These are phyloP conservation scores for Theristus sp. DNA, from an alignment of 2,888 invertebrate genomes.

Conservation along the genomic window DNA sequence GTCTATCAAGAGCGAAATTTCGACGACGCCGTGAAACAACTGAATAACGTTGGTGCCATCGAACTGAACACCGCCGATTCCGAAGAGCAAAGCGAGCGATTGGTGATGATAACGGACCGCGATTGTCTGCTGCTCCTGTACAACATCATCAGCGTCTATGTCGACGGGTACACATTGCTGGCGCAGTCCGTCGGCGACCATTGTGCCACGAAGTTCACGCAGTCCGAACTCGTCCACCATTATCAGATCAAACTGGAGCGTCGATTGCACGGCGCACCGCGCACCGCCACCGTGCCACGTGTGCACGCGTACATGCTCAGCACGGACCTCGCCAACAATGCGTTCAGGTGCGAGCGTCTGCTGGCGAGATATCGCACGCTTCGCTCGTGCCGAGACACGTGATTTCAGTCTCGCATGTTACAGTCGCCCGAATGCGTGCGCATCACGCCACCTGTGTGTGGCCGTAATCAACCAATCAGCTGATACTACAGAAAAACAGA, in stretches of 20 bases:
- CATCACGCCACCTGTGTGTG: too few relatives aligned
- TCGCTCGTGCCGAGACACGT: too few relatives aligned
- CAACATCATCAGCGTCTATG: not conserved
- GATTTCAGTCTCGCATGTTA: too few relatives aligned
- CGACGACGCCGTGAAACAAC: not conserved
- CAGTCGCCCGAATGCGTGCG: too few relatives aligned
- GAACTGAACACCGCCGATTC: not conserved
- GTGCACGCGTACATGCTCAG: constrained; percentile 13
- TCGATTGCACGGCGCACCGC: not conserved
- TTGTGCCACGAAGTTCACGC: not conserved
- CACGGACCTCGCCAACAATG: constrained; percentile 16
- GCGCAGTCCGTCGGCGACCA: not conserved
- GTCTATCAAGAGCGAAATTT: not conserved
- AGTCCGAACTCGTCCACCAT: not conserved
- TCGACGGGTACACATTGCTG: not conserved
- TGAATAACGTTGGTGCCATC: not conserved
- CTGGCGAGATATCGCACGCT: too few relatives aligned
- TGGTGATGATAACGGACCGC: not conserved
- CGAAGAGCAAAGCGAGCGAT: not conserved
- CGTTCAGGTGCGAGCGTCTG: too few relatives aligned
- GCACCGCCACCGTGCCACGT: not conserved
- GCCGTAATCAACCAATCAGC: too few relatives aligned
- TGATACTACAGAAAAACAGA: too few relatives aligned
- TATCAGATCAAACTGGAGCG: not conserved
- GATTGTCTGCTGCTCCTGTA: too few relatives aligned